Percentiles rank a stretch among this genome's conserved stretches.
Conservation (phyloP, 2,797 vertebrate genomes). For the Lemur catta region DNA sequence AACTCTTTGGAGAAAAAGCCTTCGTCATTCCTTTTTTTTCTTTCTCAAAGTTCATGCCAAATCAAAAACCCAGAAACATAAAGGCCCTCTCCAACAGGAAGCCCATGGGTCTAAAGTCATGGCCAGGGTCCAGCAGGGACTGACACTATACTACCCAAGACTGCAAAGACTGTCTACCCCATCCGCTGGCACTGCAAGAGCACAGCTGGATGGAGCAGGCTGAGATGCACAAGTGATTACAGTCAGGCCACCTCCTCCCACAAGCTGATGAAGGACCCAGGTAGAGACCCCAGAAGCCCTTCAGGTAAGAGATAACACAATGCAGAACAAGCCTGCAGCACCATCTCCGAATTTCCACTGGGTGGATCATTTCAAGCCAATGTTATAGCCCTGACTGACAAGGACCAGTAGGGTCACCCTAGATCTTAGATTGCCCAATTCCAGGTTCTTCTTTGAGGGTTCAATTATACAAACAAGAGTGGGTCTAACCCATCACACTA, state of each 20-base stretch:
- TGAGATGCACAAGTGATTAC: background rate
- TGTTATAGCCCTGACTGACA: background rate
- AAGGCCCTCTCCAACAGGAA: background rate
- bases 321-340: background rate
- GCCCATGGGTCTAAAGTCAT: background rate
- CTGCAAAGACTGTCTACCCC: background rate
- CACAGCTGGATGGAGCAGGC: background rate
- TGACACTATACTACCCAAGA: background rate
- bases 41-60: background rate
- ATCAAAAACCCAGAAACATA: background rate
- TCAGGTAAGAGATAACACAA: background rate
- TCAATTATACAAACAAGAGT: background rate
- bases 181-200: background rate
- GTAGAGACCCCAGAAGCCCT: background rate
- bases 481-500: background rate
- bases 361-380: background rate
- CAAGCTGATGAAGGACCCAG: background rate
- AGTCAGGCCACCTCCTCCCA: background rate
- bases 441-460: background rate
- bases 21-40: background rate
- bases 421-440: background rate
- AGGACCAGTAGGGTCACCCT: background rate
- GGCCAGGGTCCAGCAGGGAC: background rate
- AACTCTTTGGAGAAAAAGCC: background rate
- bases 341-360: background rate